These are phyloP conservation scores for Digitonthophagus gazella DNA, from an alignment of 2,888 invertebrate genomes.

Conservation along the genomic window DNA sequence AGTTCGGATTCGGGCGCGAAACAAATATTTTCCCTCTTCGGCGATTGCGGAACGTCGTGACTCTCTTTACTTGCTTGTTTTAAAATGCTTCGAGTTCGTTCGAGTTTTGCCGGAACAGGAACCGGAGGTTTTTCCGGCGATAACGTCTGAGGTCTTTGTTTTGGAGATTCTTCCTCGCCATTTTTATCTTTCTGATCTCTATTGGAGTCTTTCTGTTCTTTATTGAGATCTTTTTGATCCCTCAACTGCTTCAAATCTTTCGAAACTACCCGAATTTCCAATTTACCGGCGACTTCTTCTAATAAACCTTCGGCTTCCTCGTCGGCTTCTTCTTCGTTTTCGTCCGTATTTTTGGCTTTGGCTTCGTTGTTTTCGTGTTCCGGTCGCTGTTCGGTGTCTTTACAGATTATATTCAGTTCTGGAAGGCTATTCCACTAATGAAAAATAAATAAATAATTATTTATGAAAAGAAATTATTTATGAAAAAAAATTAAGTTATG, in stretches of 20 bases:
- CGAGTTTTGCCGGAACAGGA: slow-evolving; percentile 38
- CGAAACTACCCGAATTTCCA: slow-evolving; percentile 77
- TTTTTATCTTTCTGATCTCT: too few relatives aligned
- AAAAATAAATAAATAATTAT: neutral
- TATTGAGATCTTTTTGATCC: too few relatives aligned
- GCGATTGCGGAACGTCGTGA: slow-evolving; percentile 41
- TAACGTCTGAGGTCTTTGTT: slow-evolving; percentile 23
- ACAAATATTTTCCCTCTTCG: slow-evolving; percentile 46
- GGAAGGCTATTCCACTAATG: slow-evolving; percentile 47
- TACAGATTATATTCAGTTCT: slow-evolving; percentile 41
- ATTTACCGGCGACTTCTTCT: slow-evolving; percentile 67
- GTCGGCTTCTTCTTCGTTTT: slow-evolving; percentile 33
- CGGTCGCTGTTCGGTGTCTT: slow-evolving; percentile 29
- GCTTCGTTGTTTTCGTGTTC: too few relatives aligned
- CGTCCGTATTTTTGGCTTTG: slow-evolving; percentile 20
- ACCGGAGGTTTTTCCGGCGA: slow-evolving; percentile 23
- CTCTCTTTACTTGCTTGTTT: slow-evolving; percentile 49
- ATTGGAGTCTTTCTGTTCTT: too few relatives aligned
- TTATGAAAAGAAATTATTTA: too few relatives aligned
- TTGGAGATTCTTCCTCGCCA: neutral
- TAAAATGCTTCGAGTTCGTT: slow-evolving; percentile 48
- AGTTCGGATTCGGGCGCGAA: slow-evolving; percentile 42
- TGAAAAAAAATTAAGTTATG: too few relatives aligned
- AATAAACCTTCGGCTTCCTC: slow-evolving; percentile 43
- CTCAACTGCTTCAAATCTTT: slow-evolving; percentile 43